Base-by-base conservation (phyloP, 2,113 vertebrate species). In the Coregonus clupeaformis region DNA sequence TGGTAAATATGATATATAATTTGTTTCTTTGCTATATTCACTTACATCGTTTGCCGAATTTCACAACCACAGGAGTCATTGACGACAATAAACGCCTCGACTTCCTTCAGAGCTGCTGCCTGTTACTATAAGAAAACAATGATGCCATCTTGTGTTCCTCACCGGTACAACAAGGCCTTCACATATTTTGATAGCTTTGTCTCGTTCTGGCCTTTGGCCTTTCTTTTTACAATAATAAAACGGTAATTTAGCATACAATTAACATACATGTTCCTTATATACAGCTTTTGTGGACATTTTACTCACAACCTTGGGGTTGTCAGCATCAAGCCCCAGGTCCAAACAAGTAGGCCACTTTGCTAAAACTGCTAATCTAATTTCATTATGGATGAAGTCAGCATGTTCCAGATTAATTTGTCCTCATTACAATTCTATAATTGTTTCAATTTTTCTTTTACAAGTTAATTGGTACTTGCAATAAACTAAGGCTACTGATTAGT, bases 81-180 rank as follows among this genome's bases (percentile, higher is more conserved):
- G 72, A 82, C 73, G 78, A 72, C 78, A 77, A 79, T 32, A 47
- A 13, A 0, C 72, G 72, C 64, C 64, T 68, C 18, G 16, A 60
- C n/a, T 60, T n/a, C 57, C 57, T 59, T 22, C 57, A 59, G 18
- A 14, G 59, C 68, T 27, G 49, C 69, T 59, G 71, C 13, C 5
- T 0, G 20, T 66, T 24, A 45, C 27, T 30, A 16, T 57, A 63
- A 72, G 77, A 71, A 20, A 75, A 77, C 85, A 78, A 84, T 84
- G 65, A 4, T 73, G 90, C 87, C 91, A 88, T 74, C 91, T 88
- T 80, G 84, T 92, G 90, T 82, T 81, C 74, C 42, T 68, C 22
- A 45, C 67, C 22, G 79, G 82, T 77, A 87, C 20, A 14, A 64
- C 84, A 80, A 27, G 63, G 30, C 14, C 18, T 69, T 68, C 1